Percentiles rank a stretch among this genome's conserved stretches.
Conservation (phyloP, 1,140 invertebrate genomes). For the Adoxophyes honmai region DNA sequence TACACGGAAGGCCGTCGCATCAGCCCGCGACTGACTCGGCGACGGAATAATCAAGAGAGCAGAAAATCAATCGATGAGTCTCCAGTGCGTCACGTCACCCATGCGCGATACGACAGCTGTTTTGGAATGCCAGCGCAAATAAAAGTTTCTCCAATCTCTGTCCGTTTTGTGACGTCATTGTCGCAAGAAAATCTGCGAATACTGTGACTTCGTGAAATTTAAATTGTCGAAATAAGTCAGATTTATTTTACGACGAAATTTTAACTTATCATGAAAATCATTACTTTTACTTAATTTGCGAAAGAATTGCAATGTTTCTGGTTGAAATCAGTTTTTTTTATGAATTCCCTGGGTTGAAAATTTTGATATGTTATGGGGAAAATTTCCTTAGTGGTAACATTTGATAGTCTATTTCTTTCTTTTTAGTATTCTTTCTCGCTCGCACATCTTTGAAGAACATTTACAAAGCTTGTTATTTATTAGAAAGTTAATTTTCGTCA, state of each 20-base stretch:
- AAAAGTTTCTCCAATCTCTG: no score
- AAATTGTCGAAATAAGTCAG: no score
- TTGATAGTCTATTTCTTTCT: not conserved
- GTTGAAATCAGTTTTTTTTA: no score
- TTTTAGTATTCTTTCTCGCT: not conserved
- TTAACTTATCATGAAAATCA: no score
- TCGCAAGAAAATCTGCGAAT: no score
- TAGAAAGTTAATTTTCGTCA: no score
- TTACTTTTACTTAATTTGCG: no score
- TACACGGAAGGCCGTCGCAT: slow-evolving; percentile 51
- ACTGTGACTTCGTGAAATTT: no score
- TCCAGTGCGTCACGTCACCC: slow-evolving; percentile 40
- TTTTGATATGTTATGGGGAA: not conserved
- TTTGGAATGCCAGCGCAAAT: slow-evolving; percentile 26
- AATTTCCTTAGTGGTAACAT: not conserved
- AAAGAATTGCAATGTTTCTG: no score
- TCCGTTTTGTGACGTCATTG: no score
- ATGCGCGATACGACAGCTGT: slow-evolving; percentile 44
- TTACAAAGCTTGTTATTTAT: not conserved
- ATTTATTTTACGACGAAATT: no score
- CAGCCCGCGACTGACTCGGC: slow-evolving; percentile 59
- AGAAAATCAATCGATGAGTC: slow-evolving; percentile 53
- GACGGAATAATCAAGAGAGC: slow-evolving; percentile 55
- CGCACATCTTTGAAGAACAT: not conserved
- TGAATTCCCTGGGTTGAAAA: no score